A percentile compares a stretch with the other conserved stretches of the same genome.
Conservation (phyloP, 2,113 vertebrate genomes). For the Polyodon spathula region DNA sequence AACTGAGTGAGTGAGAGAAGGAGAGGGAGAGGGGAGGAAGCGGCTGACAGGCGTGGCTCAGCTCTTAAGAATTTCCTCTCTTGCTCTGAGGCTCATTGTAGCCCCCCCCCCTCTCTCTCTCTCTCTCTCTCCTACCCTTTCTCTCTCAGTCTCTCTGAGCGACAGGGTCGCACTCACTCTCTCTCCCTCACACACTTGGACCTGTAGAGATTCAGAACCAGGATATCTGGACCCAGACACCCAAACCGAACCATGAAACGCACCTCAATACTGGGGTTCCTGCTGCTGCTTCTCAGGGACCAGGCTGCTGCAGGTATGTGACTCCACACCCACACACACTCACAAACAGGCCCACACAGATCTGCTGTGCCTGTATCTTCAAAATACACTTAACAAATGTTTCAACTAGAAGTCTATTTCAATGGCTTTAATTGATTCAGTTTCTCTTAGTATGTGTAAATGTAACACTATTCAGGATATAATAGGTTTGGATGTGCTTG, state of each 20-base stretch:
- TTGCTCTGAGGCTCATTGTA: not conserved
- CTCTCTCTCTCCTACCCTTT: not conserved
- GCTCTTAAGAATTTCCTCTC: not conserved
- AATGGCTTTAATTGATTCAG: no score
- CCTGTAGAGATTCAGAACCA: not conserved
- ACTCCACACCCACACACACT: no score
- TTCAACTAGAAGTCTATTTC: no score
- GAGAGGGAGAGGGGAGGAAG: slow-evolving; percentile 9
- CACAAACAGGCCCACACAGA: no score
- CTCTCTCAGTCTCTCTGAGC: slow-evolving; percentile 1
- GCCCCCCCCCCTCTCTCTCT: not conserved
- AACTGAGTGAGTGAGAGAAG: slow-evolving; percentile 28
- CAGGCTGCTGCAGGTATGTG: slow-evolving; percentile 46
- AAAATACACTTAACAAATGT: not conserved
- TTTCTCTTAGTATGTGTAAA: no score
- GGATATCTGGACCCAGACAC: slow-evolving; percentile 11
- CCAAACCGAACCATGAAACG: slow-evolving; percentile 33
- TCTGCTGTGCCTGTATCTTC: slow-evolving; percentile 5
- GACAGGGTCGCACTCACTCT: slow-evolving; percentile 1
- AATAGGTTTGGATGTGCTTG: no score
- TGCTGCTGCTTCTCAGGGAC: slow-evolving; percentile 47
- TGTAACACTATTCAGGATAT: no score
- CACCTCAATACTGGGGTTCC: slow-evolving; percentile 26
- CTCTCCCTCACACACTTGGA: slow-evolving; percentile 10
- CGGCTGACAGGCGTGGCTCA: not conserved